Percentiles rank a stretch among this genome's conserved stretches.
Evolutionary conservation across 2,888 invertebrate species (phyloP).

Genomic region (Ceriagrion tenellum): DNA sequence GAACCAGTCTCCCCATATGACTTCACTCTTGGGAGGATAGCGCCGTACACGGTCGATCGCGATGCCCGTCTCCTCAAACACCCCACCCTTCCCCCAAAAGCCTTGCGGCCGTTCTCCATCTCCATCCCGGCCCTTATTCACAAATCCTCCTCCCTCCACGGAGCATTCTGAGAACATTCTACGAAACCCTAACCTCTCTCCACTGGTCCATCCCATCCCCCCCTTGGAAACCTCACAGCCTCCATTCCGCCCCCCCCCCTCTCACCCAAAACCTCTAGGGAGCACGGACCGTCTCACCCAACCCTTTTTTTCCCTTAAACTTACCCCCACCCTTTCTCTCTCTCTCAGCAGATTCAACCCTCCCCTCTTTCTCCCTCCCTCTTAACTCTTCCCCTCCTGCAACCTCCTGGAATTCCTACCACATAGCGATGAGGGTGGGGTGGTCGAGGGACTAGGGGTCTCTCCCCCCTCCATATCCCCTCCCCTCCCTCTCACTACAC

Average conservation of each 20-base stretch:
- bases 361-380: neutral
- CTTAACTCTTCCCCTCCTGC: neutral
- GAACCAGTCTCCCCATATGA: neutral
- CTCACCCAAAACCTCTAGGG: neutral
- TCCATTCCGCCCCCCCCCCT: neutral
- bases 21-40: constrained; percentile 16
- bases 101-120: neutral
- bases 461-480: neutral
- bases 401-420: neutral
- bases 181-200: neutral
- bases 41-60: neutral
- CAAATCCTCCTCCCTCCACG: neutral
- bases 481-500: neutral
- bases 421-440: neutral
- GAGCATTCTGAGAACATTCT: neutral
- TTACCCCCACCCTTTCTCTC: neutral
- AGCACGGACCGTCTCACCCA: neutral
- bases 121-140: neutral
- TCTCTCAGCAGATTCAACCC: neutral
- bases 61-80: neutral
- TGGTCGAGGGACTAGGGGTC: neutral
- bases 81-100: neutral
- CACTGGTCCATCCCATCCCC: neutral
- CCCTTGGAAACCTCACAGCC: neutral
- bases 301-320: neutral